Evolutionary conservation across 2,888 invertebrate species (phyloP).

Genomic region (Nemapogon koenigi): DNA sequence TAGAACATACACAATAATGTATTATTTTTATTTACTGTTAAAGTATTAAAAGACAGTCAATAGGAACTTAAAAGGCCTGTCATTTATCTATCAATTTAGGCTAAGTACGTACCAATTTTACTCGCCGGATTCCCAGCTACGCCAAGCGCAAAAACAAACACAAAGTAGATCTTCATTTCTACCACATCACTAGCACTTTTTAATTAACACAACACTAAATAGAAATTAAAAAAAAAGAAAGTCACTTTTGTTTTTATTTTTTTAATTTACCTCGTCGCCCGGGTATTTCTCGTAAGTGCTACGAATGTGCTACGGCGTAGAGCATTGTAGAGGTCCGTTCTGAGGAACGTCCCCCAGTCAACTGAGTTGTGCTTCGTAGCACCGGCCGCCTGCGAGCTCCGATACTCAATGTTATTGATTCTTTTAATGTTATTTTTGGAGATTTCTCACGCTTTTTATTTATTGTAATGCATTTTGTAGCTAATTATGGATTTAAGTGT

Average conservation of each 20-base stretch:
- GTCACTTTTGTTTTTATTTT: neutral
- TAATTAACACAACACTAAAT: conserved; percentile 3
- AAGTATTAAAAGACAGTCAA: no score
- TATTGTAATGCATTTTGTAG: no score
- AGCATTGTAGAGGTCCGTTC: conserved; percentile 26
- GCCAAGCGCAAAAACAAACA: conserved; percentile 29
- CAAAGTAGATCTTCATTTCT: conserved; percentile 42
- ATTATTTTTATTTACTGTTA: no score
- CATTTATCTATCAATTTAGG: conserved; percentile 24
- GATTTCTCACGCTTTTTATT: conserved; percentile 29
- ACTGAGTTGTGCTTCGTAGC: conserved; percentile 31
- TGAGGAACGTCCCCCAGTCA: conserved; percentile 41
- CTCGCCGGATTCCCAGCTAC: conserved; percentile 32
- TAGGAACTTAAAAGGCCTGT: no score
- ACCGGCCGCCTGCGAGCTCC: neutral
- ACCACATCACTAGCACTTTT: conserved; percentile 29
- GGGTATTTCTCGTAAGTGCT: conserved; percentile 16
- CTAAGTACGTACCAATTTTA: conserved; percentile 51
- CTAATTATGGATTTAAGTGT: no score
- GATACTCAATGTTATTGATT: conserved; percentile 44
- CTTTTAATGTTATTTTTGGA: conserved; percentile 61
- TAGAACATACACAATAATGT: no score
- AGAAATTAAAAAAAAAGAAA: conserved; percentile 15
- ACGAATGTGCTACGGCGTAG: conserved; percentile 22
- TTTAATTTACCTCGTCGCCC: neutral